Evolutionary conservation across 2,888 invertebrate genomes (phyloP), one percentile per base, ranked within the genome.

Genomic region (Limulus polyphemus): DNA sequence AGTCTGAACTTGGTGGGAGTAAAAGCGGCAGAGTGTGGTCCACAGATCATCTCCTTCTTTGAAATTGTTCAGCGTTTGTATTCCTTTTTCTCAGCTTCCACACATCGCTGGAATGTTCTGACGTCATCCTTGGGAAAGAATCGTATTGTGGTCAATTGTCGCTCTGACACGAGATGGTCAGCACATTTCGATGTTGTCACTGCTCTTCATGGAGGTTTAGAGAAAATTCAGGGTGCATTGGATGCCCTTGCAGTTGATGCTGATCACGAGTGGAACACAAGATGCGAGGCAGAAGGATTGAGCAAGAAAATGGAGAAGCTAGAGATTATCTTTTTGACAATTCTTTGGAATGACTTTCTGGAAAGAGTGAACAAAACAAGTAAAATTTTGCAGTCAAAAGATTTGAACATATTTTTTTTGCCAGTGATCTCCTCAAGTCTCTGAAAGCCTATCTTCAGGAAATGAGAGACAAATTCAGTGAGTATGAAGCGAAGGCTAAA

Each of bases 301-400:
- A 10, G 17, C 52, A 17, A 10, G 17, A 52, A 52, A 52, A 16
- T 52, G 17, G n/a, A 14, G n/a, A 16, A 14, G 14, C 17, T 52
- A 17, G 52, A 52, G 17, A 52, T 52, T 16, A 16, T 9, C 52
- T 52, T 52, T 9, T 16, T 52, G 52, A 14, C 17, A 16, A 17
- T 52, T 10, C 17, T 52, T 9, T 52, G 52, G 52, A 52, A 52
- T 52, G 14, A 14, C 10, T 16, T 52, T 52, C 17, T 52, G 13
- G 17, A 52, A 52, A 14, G 52, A 52, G n/a, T 52, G n/a, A 52
- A 52, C 13, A 17, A 14, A 16, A 52, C 14, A 14, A 52, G 52
- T 52, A 52, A 52, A 17, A 52, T 52, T 52, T 52, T 52, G 17
- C 52, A 52, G 17, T n/a, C n/a, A n/a, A n/a, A n/a, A n/a, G n/a